phyloP scores from a whole-genome alignment of 2,797 vertebrate species.

The Delichon dasypus region DNA sequence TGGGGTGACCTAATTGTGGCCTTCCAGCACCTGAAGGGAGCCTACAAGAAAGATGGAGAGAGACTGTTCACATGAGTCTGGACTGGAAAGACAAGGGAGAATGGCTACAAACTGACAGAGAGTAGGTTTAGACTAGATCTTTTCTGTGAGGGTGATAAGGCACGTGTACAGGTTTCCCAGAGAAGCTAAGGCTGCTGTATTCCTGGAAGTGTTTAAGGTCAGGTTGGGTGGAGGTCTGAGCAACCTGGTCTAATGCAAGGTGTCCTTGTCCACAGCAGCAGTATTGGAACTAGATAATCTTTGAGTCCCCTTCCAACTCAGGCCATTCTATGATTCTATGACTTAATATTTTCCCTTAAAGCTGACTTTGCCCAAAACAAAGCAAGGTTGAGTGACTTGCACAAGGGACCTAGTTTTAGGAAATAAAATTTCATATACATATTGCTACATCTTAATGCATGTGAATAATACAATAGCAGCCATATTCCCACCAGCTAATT shows the following conservation, averaged over 20 bases:
- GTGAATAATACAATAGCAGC: background rate
- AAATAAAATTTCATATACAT: background rate
- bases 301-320: background rate
- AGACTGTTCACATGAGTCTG: background rate
- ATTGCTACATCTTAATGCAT: background rate
- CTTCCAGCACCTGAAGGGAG: background rate
- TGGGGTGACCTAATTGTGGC: too few species aligned
- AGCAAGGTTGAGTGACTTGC: background rate
- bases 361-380: background rate
- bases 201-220: background rate
- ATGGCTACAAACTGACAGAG: background rate
- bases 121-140: rapidly evolving
- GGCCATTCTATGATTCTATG: background rate
- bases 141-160: background rate
- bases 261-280: rapidly evolving
- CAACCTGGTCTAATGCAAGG: background rate
- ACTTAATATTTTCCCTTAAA: background rate
- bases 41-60: background rate
- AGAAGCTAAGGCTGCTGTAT: rapidly evolving
- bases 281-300: background rate
- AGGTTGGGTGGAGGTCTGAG: background rate
- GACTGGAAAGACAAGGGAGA: background rate
- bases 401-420: background rate
- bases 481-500: background rate
- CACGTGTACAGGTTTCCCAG: background rate